These are phyloP conservation scores for Sebastes itinus DNA, from an alignment of 2,797 vertebrate species.

Conservation along the genomic window DNA sequence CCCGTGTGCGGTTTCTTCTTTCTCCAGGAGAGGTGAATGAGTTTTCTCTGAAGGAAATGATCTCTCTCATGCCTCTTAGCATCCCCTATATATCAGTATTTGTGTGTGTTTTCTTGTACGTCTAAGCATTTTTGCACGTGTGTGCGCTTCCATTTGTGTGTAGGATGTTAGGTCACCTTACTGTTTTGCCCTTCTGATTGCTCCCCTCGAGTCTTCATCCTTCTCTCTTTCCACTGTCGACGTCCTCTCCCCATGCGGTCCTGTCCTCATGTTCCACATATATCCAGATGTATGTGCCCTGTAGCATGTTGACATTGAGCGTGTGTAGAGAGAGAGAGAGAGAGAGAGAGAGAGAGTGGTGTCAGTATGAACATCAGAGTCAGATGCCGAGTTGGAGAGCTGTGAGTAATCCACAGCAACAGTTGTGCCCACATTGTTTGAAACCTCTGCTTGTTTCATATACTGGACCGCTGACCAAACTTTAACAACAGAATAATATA, in stretches of 20 bases:
- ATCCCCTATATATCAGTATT: neutral
- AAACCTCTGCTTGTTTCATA: neutral
- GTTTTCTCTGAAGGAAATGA: slow-evolving; percentile 23
- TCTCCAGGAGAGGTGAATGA: slow-evolving; percentile 21
- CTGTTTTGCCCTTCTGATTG: slow-evolving; percentile 49
- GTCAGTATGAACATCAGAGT: slow-evolving; percentile 12
- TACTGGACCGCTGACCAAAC: neutral
- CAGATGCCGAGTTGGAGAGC: neutral
- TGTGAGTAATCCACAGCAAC: slow-evolving; percentile 23
- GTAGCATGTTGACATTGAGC: slow-evolving; percentile 42
- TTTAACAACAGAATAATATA: slow-evolving; percentile 2
- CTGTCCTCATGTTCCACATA: slow-evolving; percentile 16
- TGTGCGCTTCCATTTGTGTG: slow-evolving; percentile 11
- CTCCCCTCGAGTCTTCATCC: slow-evolving; percentile 45
- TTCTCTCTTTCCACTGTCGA: slow-evolving; percentile 28
- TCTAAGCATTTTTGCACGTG: slow-evolving; percentile 46
- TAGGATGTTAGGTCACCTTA: slow-evolving; percentile 67
- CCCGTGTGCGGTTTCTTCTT: slow-evolving; percentile 23
- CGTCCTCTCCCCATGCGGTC: slow-evolving; percentile 16
- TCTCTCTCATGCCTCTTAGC: slow-evolving; percentile 14
- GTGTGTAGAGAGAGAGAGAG: neutral
- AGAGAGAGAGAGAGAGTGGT: no score
- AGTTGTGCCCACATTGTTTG: slow-evolving; percentile 4
- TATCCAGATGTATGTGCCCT: slow-evolving; percentile 43
- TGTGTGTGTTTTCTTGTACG: slow-evolving; percentile 11